Evolutionary conservation across 2,888 invertebrate genomes (phyloP).

Genomic region (Mythimna impura): DNA sequence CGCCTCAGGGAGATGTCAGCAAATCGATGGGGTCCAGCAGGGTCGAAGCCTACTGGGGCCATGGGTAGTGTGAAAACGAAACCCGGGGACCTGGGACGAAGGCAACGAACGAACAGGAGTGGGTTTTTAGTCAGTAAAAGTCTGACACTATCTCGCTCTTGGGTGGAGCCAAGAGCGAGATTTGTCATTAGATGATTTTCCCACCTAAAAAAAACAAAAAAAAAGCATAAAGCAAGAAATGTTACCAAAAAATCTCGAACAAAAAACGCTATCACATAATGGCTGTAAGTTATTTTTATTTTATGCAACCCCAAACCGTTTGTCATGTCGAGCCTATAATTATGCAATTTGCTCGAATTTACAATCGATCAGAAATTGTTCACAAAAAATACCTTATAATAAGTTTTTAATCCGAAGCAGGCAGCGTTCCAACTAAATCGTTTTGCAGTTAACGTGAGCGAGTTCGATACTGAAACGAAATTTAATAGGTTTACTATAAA

Average conservation of each 20-base stretch:
- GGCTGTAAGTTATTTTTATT: conserved; percentile 53
- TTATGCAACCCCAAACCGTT: conserved; percentile 58
- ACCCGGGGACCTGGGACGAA: no score
- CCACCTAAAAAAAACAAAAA: no score
- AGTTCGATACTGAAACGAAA: conserved; percentile 50
- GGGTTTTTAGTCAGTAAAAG: no score
- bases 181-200: no score
- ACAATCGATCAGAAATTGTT: conserved; percentile 70
- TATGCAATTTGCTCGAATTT: conserved; percentile 76
- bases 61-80: no score
- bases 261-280: conserved; percentile 53
- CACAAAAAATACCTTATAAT: conserved; percentile 76
- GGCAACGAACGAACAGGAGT: no score
- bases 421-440: conserved; percentile 44
- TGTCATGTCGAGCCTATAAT: conserved; percentile 67
- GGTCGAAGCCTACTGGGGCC: no score
- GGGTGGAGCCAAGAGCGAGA: no score
- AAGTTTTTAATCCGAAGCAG: conserved; percentile 73
- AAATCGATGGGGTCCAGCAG: no score
- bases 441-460: conserved; percentile 38
- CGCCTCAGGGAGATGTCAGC: no score
- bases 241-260: conserved; percentile 23
- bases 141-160: no score
- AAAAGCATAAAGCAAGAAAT: conserved; percentile 1
- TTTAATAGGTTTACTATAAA: conserved; percentile 1